Evolutionary conservation across 1,140 invertebrate genomes (phyloP), one percentile per base, ranked within the genome.

Genomic region (Acromyrmex echinatior): DNA sequence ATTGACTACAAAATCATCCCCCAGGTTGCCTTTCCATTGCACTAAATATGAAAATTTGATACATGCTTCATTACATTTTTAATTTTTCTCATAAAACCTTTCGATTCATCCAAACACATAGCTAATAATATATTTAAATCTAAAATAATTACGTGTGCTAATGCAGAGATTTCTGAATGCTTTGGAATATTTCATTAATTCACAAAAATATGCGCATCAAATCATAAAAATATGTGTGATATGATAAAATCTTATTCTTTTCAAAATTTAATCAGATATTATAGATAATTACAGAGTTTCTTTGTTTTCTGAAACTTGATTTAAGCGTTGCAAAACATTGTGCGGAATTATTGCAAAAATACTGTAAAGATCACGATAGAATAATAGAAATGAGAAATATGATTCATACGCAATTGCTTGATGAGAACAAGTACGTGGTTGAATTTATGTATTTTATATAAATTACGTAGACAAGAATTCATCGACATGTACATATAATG

Each of bases 1-100:
- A n/a, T 16, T 62, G n/a, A 77, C 3, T 39, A 25, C 9, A 2
- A 14, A 65, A 79, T 79, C 60, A 65, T 79, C 76, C 76, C 53
- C 16, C 18, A n/a, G 35, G 21, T 9, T 78, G 21, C 16, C 39
- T 63, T 79, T 51, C 6, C 9, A n/a, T 45, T 51, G 25, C 0
- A 45, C 9, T 78, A 63, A 78, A n/a, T 63, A 78, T 51, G 16
- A 45, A 70, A 16, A 79, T 65, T 65, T 12, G 2, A 14, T 10
- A 49, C 45, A 10, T 79, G 76, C 60, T n/a, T 35, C n/a, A 31
- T 31, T 10, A 9, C 51, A 4, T 31, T 60, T 49, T 10, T 16
- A 51, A 51, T 2, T 45, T 49, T 49, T 21, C 7, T n/a, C 39
- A 12, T 4, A 14, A 25, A 25, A 51, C 5, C 6, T 49, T 35